A percentile compares a stretch with the other conserved stretches of the same genome.
Evolutionary conservation across 2,888 invertebrate genomes (phyloP).

Genomic region (Erebia aethiops): DNA sequence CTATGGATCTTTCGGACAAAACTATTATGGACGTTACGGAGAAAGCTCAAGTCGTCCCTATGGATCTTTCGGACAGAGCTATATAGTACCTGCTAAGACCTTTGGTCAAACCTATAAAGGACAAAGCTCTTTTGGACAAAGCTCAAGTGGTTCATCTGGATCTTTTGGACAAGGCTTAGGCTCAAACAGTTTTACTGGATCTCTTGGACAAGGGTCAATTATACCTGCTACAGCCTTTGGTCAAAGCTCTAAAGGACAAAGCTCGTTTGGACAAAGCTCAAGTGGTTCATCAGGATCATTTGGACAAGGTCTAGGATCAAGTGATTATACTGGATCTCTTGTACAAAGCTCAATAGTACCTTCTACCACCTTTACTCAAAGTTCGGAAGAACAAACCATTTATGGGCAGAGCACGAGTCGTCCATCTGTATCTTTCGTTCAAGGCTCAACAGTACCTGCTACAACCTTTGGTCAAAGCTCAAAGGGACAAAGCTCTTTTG

Average conservation of each 20-base stretch:
- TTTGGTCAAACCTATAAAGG: not conserved
- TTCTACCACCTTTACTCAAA: constrained; percentile 5
- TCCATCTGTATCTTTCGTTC: not conserved
- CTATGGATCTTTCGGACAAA: constrained; percentile 19
- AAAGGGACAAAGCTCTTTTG: not conserved
- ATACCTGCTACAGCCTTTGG: constrained; percentile 4
- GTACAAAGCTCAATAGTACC: not conserved
- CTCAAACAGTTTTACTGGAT: constrained; percentile 2
- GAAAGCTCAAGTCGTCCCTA: not conserved
- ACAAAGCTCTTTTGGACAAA: constrained; percentile 8
- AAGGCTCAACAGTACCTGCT: not conserved
- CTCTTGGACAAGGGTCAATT: constrained; percentile 1
- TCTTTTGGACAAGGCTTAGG: constrained; percentile 3
- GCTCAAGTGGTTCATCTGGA: not conserved
- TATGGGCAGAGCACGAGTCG: not conserved
- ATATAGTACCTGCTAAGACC: not conserved
- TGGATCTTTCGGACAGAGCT: constrained; percentile 1
- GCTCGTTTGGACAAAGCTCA: not conserved
- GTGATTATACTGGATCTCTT: constrained; percentile 9
- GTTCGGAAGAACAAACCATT: not conserved
- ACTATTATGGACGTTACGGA: not conserved
- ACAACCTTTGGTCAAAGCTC: not conserved
- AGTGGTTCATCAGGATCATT: constrained; percentile 2
- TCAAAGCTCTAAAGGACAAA: not conserved
- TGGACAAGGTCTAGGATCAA: not conserved